Base-by-base conservation (phyloP, 2,888 invertebrate species). In the Sicus ferrugineus region DNA sequence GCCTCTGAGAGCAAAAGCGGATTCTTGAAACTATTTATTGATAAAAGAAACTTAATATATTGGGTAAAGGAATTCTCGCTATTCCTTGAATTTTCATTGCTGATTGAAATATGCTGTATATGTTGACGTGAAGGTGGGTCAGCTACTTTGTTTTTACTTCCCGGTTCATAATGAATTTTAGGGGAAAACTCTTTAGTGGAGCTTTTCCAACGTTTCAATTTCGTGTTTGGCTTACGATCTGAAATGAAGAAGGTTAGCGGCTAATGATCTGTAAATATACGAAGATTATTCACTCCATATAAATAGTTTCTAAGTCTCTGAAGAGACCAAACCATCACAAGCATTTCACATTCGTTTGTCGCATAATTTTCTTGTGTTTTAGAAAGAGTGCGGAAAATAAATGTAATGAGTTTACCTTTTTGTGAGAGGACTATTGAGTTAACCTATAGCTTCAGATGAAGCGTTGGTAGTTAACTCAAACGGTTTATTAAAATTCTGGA, bases 131-230 rank as follows among this genome's bases (percentile, higher is more conserved):
- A n/a, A n/a, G n/a, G n/a, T n/a, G n/a, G n/a, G n/a, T n/a, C n/a
- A n/a, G n/a, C n/a, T n/a, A n/a, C n/a, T n/a, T n/a, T n/a, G n/a
- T n/a, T n/a, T n/a, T n/a, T n/a, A n/a, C n/a, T n/a, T n/a, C n/a
- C n/a, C n/a, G n/a, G n/a, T n/a, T n/a, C n/a, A 34, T 34, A 34
- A 11, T 34, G 34, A 34, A 34, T 34, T 11, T 46, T 46, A 16
- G 3, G 46, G 46, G n/a, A n/a, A 31, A 26, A 59, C 19, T 59
- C 59, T 28, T 59, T 31, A 30, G 31, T 28, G 34, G 31, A 59
- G 19, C 26, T 28, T 31, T n/a, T 59, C 59, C 59, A 59, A 14
- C 31, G 31, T 59, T 59, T 59, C 19, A 59, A n/a, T 19, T 59
- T 59, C 9, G 59, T 30, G 31, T 59, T 59, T 19, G 59, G 59